Conservation (phyloP, 2,797 vertebrate genomes). For the Chelon auratus region DNA sequence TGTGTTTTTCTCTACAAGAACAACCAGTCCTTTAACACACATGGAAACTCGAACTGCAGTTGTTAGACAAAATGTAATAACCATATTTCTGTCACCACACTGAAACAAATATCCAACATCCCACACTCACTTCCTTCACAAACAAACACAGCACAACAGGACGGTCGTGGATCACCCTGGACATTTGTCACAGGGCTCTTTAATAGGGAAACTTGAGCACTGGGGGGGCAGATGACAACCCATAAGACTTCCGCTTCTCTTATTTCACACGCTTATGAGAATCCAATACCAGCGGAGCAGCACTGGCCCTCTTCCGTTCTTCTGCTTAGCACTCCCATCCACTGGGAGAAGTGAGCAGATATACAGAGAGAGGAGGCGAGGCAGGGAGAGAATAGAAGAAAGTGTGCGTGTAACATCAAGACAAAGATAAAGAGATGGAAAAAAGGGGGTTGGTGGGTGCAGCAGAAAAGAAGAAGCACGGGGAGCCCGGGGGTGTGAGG, state of each 20-base stretch:
- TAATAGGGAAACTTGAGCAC: slow-evolving; percentile 55
- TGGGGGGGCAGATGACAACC: slow-evolving; percentile 54
- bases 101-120: slow-evolving; percentile 15
- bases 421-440: slow-evolving; percentile 51
- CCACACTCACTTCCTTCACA: slow-evolving; percentile 25
- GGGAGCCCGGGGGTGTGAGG: slow-evolving; percentile 26
- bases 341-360: slow-evolving; percentile 46
- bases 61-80: slow-evolving; percentile 34
- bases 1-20: background rate
- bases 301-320: slow-evolving; percentile 45
- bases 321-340: slow-evolving; percentile 59
- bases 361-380: slow-evolving; percentile 20
- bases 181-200: slow-evolving; percentile 50
- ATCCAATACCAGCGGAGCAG: slow-evolving; percentile 70
- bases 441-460: slow-evolving; percentile 58
- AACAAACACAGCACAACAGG: slow-evolving; percentile 34
- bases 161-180: slow-evolving; percentile 22
- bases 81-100: slow-evolving; percentile 24
- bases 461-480: slow-evolving; percentile 45
- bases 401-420: slow-evolving; percentile 43
- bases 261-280: slow-evolving; percentile 79
- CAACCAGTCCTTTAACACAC: slow-evolving; percentile 8
- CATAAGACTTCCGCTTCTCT: slow-evolving; percentile 73
- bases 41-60: slow-evolving; percentile 1
- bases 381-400: background rate